A percentile compares a stretch with the other conserved stretches of the same genome.
These are phyloP conservation scores for Trypoxylon attenuatum DNA, from an alignment of 2,888 invertebrate species.

Conservation along the genomic window DNA sequence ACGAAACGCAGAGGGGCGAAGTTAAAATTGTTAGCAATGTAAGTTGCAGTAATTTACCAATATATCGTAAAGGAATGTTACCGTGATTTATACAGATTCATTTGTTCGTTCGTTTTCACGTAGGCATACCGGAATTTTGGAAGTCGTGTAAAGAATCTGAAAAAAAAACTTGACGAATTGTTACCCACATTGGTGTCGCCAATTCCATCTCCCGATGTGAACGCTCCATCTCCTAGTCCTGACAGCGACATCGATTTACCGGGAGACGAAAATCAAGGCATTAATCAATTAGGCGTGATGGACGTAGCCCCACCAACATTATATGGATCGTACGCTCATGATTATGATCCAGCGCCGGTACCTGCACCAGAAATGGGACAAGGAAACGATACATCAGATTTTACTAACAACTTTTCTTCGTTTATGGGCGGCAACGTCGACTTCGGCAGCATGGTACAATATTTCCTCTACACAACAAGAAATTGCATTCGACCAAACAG, in stretches of 20 bases:
- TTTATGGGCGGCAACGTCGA: constrained; percentile 81
- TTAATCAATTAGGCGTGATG: constrained; percentile 63
- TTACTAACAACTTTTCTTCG: constrained; percentile 79
- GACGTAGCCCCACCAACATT: constrained; percentile 69
- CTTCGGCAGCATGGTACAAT: constrained; percentile 76
- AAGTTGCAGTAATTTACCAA: no score
- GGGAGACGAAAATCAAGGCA: constrained; percentile 72
- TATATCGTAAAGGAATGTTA: no score
- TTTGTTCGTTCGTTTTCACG: constrained; percentile 31
- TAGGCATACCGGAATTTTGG: constrained; percentile 97
- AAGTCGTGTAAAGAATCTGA: constrained; percentile 88
- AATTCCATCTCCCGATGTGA: constrained; percentile 78
- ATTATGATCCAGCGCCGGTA: constrained; percentile 68
- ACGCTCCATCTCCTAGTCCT: constrained; percentile 87
- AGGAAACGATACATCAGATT: constrained; percentile 63
- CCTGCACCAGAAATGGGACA: constrained; percentile 64
- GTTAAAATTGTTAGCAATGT: constrained; percentile 97
- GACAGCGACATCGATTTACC: constrained; percentile 88
- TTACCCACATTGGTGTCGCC: constrained; percentile 82
- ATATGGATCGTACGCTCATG: constrained; percentile 70
- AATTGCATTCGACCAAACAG: not conserved
- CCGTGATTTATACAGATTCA: not conserved
- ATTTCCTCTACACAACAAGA: not conserved
- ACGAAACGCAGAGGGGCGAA: constrained; percentile 93
- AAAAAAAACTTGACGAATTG: constrained; percentile 90